Conservation (phyloP, 2,113 vertebrate genomes). For the Engraulis encrasicolus region DNA sequence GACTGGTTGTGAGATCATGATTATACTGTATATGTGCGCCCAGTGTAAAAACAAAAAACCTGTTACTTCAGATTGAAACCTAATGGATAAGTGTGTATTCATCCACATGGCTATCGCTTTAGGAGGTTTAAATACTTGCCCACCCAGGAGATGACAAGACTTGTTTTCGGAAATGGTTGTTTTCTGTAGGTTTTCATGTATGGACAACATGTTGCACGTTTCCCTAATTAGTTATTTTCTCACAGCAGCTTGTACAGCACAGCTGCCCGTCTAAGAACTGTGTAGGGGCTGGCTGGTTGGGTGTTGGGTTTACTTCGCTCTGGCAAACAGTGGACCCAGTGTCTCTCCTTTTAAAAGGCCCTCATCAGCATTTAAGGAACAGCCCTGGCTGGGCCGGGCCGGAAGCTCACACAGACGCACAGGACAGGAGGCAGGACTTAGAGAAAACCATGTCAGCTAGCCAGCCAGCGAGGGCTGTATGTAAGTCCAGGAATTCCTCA, state of each 20-base stretch:
- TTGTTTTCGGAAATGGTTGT: neutral
- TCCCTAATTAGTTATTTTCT: too few species aligned
- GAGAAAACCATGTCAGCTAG: neutral
- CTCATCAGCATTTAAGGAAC: slow-evolving; percentile 10
- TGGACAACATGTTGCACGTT: neutral
- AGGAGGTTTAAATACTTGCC: too few species aligned
- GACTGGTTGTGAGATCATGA: too few species aligned
- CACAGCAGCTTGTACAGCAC: neutral
- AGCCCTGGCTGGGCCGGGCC: neutral
- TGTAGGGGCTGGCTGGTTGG: too few species aligned
- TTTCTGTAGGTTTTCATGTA: neutral
- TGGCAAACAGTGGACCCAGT: neutral
- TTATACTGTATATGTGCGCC: too few species aligned
- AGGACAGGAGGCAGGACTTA: neutral
- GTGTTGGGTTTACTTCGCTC: neutral
- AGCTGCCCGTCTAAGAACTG: neutral
- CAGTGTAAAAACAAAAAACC: too few species aligned
- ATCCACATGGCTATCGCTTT: too few species aligned
- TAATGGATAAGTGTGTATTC: too few species aligned
- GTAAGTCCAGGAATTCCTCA: slow-evolving; percentile 19
- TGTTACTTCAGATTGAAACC: too few species aligned
- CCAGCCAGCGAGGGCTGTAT: too few species aligned
- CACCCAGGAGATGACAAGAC: too few species aligned
- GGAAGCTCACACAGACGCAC: neutral
- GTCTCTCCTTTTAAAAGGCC: neutral